Evolutionary conservation across 2,797 vertebrate genomes (phyloP).

Genomic region (Bradypus variegatus): DNA sequence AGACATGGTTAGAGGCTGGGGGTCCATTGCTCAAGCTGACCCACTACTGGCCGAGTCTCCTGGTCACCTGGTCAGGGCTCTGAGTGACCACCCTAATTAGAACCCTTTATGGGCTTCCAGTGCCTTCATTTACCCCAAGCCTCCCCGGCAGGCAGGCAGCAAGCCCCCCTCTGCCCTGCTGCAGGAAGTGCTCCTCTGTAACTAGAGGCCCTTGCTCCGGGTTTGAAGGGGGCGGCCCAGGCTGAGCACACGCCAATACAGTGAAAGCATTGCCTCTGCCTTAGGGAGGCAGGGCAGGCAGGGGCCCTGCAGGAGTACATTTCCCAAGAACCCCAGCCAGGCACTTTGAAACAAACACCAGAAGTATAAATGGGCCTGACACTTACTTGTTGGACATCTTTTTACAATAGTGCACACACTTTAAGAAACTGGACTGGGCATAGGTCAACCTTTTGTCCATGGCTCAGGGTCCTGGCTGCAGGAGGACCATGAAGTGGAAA

Average conservation of each 20-base stretch:
- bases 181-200: background rate
- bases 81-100: background rate
- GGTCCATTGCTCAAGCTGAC: conserved; percentile 61
- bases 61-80: background rate
- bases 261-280: background rate
- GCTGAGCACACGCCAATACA: background rate
- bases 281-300: background rate
- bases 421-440: background rate
- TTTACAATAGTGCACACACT: background rate
- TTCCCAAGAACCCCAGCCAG: background rate
- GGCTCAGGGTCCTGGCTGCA: background rate
- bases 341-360: background rate
- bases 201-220: fast-evolving
- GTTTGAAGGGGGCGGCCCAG: background rate
- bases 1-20: conserved; percentile 69
- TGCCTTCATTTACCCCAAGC: fast-evolving
- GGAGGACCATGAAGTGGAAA: background rate
- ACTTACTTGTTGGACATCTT: background rate
- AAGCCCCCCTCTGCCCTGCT: no score
- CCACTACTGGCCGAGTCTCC: background rate
- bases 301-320: background rate
- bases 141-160: background rate
- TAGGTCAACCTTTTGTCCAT: background rate
- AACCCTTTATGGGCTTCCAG: background rate
- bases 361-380: background rate